These are phyloP conservation scores for Procambarus clarkii DNA, from an alignment of 1,140 invertebrate species.

Conservation along the genomic window DNA sequence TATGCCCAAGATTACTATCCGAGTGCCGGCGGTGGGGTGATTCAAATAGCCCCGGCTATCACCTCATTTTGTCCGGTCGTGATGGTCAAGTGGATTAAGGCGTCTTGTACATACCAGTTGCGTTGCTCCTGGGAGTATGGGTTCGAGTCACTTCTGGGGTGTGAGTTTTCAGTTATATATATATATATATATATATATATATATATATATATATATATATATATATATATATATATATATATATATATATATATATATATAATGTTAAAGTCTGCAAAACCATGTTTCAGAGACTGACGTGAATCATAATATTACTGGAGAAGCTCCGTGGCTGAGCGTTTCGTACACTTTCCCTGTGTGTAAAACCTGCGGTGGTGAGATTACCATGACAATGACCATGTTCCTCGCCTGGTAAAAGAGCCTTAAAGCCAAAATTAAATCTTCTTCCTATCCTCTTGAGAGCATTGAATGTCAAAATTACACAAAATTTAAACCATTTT, in stretches of 20 bases:
- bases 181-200: conserved; percentile 14
- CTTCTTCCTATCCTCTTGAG: not conserved
- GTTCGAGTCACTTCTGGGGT: too few relatives aligned
- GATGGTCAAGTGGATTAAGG: too few relatives aligned
- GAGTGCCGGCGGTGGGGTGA: too few relatives aligned
- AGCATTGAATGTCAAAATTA: not conserved
- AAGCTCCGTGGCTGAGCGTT: not conserved
- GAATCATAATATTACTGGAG: not conserved
- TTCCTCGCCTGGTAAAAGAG: not conserved
- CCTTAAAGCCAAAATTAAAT: not conserved
- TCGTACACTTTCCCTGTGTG: not conserved
- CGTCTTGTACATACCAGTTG: too few relatives aligned
- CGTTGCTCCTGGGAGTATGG: too few relatives aligned
- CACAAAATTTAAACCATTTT: not conserved
- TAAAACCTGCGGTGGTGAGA: not conserved
- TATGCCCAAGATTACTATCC: too few relatives aligned
- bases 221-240: conserved; percentile 16
- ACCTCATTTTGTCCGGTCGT: too few relatives aligned
- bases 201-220: conserved; percentile 24
- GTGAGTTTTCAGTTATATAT: not conserved
- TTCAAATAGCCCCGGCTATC: too few relatives aligned
- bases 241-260: not conserved
- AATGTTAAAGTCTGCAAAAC: not conserved
- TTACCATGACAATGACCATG: not conserved
- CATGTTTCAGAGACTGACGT: not conserved